Evolutionary conservation across 2,113 vertebrate genomes (phyloP), one percentile per base, ranked within the genome.

Genomic region (Rhodinocichla rosea): DNA sequence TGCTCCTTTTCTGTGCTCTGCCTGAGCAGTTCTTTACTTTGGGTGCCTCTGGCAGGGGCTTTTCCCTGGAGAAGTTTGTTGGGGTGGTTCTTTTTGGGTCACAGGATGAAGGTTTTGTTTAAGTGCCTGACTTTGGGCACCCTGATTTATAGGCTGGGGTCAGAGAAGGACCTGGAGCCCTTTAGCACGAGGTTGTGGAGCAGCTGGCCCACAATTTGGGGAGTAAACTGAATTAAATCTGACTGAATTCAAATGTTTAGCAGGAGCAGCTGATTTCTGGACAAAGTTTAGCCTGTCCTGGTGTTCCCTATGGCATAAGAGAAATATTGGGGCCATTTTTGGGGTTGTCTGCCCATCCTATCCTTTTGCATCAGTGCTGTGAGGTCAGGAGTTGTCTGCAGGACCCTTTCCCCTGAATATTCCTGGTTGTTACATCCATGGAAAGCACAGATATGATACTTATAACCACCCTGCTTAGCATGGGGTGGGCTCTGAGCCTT

Each of bases 1-100:
- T 33, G 40, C 62, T 56, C 2, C 1, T 44, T 45, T 22, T 6
- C 47, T 1, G 0, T 2, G 10, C 44, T 44, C 62, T 45, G 39
- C 22, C 40, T 23, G 20, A 40, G 60, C 16, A 5, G 83, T 2
- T 50, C 26, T 15, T 44, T 37, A 12, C 11, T 49, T 7, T 2
- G 47, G 53, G 14, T 50, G 3, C 35, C n/a, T 83, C 71, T 44
- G 11, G 5, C 2, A 10, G 45, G 16, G 21, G 33, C 3, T 39
- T 70, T 45, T 40, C 19, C 42, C 27, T 2, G 3, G 30, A 14
- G 15, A 44, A 12, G 32, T 49, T 17, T 63, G 27, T 62, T 57
- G 6, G 47, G 20, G 63, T 39, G 57, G 22, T 49, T 40, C 19
- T 45, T 42, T 62, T 19, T n/a, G 56, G 39, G 55, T 28, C 42